Conservation (phyloP, 1,140 invertebrate genomes). For the Eumeta japonica region DNA sequence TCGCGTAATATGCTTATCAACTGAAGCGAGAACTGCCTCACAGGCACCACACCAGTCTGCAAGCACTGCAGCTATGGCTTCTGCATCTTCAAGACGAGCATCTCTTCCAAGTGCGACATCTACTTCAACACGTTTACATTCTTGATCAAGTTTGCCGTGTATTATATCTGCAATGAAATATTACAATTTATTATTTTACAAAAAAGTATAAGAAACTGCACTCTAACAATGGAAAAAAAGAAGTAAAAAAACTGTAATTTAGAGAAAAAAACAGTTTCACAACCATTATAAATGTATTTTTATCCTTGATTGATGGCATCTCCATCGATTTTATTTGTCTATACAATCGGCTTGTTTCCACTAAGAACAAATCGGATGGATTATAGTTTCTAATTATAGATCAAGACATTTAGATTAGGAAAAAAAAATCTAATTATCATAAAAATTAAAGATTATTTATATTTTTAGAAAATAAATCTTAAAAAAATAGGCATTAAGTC, state of each 20-base stretch:
- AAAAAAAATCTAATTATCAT: no score
- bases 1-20: constrained; percentile 84
- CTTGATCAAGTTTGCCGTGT: constrained; percentile 94
- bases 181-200: neutral
- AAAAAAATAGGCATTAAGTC: no score
- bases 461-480: no score
- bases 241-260: neutral
- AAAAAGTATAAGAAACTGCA: neutral
- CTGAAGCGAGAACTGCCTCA: constrained; percentile 81
- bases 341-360: neutral
- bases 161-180: constrained; percentile 76
- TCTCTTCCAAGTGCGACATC: constrained; percentile 93
- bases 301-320: no score
- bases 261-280: no score
- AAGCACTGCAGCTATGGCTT: constrained; percentile 75
- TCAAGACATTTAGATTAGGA: no score
- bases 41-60: constrained; percentile 90
- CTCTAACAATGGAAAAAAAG: neutral
- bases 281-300: no score
- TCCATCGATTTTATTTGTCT: no score
- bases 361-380: neutral
- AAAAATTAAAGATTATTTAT: no score
- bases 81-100: constrained; percentile 78
- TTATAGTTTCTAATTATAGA: no score
- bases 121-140: constrained; percentile 88